Evolutionary conservation across 2,888 invertebrate species (phyloP), one percentile per base, ranked within the genome.

Genomic region (Diachrysia chrysitis): DNA sequence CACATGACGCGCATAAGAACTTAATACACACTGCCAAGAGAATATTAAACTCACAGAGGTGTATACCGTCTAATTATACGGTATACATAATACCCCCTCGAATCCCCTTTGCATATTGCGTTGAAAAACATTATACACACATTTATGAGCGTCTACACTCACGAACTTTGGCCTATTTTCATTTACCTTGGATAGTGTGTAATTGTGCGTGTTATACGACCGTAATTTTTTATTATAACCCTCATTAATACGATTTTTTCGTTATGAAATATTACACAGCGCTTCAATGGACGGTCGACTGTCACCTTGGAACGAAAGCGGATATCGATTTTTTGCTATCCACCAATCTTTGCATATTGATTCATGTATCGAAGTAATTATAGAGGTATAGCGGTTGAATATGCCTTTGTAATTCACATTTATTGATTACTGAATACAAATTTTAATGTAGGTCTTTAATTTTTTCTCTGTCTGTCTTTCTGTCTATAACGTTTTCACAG

Each of bases 231-330:
- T 78, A 84, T 84, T 84, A 83, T 66, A 68, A 57, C 56, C 75
- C 81, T 84, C 82, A 85, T 85, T 84, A 85, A 79, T 84, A 82
- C 81, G 82, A 77, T 84, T 84, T 83, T 79, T 79, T 79, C 69
- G 81, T 66, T 66, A 78, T 80, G 79, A 78, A 83, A 80, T 78
- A 81, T 80, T 75, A 80, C 67, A 82, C 79, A 66, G 75, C 73
- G 81, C 84, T 83, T 82, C 78, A 74, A 81, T 81, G 74, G 76
- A 69, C 78, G 81, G 69, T 79, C 70, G 56, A 48, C 73, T 79
- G 73, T 79, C 81, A 77, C 81, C 81, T 81, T 79, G 81, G 32
- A 73, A 75, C 69, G 60, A 69, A 79, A 79, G 55, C 73, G 68
- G 72, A 73, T 81, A 81, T 81, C 81, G 81, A 81, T 79, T 79